Base-by-base conservation (phyloP, 2,797 vertebrate genomes). In the Lutjanus campechanus region DNA sequence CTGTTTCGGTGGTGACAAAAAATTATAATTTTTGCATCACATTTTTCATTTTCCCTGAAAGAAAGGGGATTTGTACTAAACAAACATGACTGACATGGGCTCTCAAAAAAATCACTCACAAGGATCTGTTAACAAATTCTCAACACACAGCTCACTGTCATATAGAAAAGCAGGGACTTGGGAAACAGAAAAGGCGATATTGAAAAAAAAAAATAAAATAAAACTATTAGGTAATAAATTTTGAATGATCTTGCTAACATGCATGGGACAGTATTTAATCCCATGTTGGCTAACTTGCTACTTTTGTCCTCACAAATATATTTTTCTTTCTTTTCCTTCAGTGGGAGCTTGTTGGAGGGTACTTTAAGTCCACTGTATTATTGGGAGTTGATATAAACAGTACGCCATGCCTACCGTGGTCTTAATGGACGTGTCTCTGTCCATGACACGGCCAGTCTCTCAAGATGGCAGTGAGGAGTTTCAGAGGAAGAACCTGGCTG, bases 381-480 rank as follows among this genome's bases (percentile, higher is more conserved):
- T 16, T 60, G 50, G 25, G 60, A 43, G 12, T 20, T 54, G 29
- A 1, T 1, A 61, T 12, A 19, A 79, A 56, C 64, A 65, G 62
- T 64, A 44, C 93, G 83, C 81, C 94, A 99, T 99, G 98, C 98
- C 98, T 0, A 99, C 98, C 0, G 97, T 99, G 92, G 97, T 99
- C 69, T 92, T 99, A 67, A 96, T 99, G 97, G 98, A 99, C 22
- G 97, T 97, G 29, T 99, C 98, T 0, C 96, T 99, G 88, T 99
- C 98, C 92, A 99, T 99, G 98, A 99, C 98, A 0, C 96, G 98
- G 8, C 98, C 98, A 0, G 98, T 99, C 88, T 95, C 96, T 0
- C 76, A 96, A 73, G 98, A 99, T 76, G 96, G 97, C 20, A 97
- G 92, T 0, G 98, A 99, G 80, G 98, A 99, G 77, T 97, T 97